Base-by-base conservation (phyloP, 2,888 invertebrate species). In the Mactromeris polynyma region DNA sequence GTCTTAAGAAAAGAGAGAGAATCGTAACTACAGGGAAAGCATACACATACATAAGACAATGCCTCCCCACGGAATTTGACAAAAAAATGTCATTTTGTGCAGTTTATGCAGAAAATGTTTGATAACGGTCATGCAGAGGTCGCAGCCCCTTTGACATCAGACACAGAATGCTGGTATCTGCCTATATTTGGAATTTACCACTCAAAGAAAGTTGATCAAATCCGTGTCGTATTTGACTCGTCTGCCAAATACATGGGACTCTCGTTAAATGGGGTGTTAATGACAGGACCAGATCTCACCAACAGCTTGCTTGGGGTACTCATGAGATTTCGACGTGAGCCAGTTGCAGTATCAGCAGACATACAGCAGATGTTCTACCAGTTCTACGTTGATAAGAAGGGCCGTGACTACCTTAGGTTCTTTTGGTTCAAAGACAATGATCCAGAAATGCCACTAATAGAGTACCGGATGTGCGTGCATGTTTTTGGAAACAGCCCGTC, bases 311-410 rank as follows among this genome's bases (percentile, higher is more conserved):
- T 91, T 1, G 91, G 92, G 6, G 73, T 91, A 4, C 82, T 92
- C 17, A 38, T 87, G 19, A 80, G 87, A n/a, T 92, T 92, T 38
- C 36, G 92, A n/a, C 73, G 64, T 33, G 69, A 89, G 7, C 58
- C n/a, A 17, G 33, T 87, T 73, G 92, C 89, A 42, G 54, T 89
- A 21, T 46, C 80, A 9, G 81, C 84, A 7, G 92, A 92, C 81
- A 82, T 92, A 21, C 85, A 92, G 73, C 91, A 85, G 64, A 92
- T 92, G 91, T 92, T 92, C 42, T 80, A 85, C 79, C 78, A 54
- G 9, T 89, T 92, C 64, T 31, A 14, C 6, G 92, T 92, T 0
- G 14, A 73, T 11, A 85, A 81, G 54, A 46, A 85, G 21, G 80
- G 89, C 36, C 58, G 83, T 14, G 77, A 89, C 78, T 90, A 38